Base-by-base conservation (phyloP, 2,888 invertebrate genomes). In the Harmothoe impar region DNA sequence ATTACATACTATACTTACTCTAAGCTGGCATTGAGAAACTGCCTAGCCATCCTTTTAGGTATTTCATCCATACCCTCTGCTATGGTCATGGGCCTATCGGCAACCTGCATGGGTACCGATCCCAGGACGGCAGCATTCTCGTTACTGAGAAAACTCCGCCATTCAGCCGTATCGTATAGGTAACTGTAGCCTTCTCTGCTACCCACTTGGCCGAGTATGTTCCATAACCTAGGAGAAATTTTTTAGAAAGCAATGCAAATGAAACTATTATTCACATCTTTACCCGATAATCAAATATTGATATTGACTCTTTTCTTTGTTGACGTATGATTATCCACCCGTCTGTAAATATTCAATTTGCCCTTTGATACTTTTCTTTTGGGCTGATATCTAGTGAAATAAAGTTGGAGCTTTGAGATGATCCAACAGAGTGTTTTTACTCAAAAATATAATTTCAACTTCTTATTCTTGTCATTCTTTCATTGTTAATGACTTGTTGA, bases 91-190 rank as follows among this genome's bases (percentile, higher is more conserved):
- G 72, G 68, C 20, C 25, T 33, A 25, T 68, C 72, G 31, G 33
- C 31, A 7, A 3, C 25, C 89, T 68, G 77, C 78, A 78, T 89
- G 52, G 86, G 25, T 51, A 77, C 29, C 56, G 51, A 54, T 43
- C 89, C 91, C 62, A 92, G 89, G 62, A 90, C 43, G 15, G 92
- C 92, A 17, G 92, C 92, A 84, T 92, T 92, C 52, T 85, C 89
- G 86, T 92, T 92, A 54, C 84, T 52, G 7, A 91, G 78, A 35
- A 91, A 78, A 35, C 91, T 90, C 29, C 91, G 29, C 91, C 91
- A 92, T 51, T 89, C 91, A 29, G 89, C 89, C 51, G 91, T 91
- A 90, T 92, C 92, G 31, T 85, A 62, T 43, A 92, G 85, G 81
- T 90, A 90, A 86, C 90, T 91, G 43, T 91, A 78, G 33, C 91